Evolutionary conservation across 2,888 invertebrate genomes (phyloP), one percentile per base, ranked within the genome.

Genomic region (Lingula anatina): DNA sequence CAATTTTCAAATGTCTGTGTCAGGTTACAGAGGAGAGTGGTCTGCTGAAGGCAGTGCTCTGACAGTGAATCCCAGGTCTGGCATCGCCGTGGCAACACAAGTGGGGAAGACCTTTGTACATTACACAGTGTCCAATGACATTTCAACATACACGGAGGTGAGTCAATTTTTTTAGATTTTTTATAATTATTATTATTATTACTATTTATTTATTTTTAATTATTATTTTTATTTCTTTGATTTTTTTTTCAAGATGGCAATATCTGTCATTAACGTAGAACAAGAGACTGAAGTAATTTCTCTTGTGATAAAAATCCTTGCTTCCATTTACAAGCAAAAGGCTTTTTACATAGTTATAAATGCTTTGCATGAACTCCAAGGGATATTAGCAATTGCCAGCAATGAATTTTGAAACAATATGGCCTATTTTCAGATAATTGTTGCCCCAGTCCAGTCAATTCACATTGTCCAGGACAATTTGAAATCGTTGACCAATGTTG

Each of bases 91-190:
- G 9, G 68, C 70, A 2, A 55, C 50, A 15, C 44, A 54, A 26
- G 57, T 68, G 15, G 72, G 73, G 1, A 49, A 55, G 4, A 51
- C 62, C 1, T 48, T 58, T 5, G 54, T 74, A 21, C 48, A 50
- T 5, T 69, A 71, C 46, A 56, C 51, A 20, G 55, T 70, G 4
- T 59, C 64, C 2, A 38, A 50, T 4, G 59, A 60, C 20, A 43
- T 64, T 4, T 50, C 57, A 21, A 72, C 71, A 15, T 62, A 68
- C 46, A 68, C 65, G 35, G 68, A 72, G 64, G 71, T 70, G 54
- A 40, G 49, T 21, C 7, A 18, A n/a, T 9, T 39, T 39, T 42
- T 18, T 12, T n/a, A n/a, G n/a, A n/a, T n/a, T n/a, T n/a, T n/a
- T n/a, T n/a, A n/a, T n/a, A n/a, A n/a, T n/a, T n/a, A n/a, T n/a